These are phyloP conservation scores for Oryzias woworae DNA, from an alignment of 2,113 vertebrate genomes.

Conservation along the genomic window DNA sequence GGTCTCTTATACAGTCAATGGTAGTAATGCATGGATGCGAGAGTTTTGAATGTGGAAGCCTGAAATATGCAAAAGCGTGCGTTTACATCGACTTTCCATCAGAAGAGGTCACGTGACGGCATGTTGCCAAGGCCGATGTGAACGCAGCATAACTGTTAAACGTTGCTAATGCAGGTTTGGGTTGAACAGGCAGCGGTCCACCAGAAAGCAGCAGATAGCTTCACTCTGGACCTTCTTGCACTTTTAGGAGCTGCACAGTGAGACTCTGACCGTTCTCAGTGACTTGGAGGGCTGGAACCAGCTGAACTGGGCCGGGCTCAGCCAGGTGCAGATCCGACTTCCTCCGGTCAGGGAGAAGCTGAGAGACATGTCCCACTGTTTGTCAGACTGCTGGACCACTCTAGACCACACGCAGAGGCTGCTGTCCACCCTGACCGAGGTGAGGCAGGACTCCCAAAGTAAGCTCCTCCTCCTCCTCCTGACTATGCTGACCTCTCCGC, in stretches of 20 bases:
- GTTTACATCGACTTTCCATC: too few species aligned
- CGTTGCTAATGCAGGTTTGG: too few species aligned
- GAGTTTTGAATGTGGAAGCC: too few species aligned
- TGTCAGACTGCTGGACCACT: slow-evolving; percentile 83
- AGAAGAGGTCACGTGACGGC: too few species aligned
- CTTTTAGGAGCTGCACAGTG: slow-evolving; percentile 74
- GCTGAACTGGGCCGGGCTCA: slow-evolving; percentile 74
- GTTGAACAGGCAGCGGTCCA: too few species aligned
- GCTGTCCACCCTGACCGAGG: slow-evolving; percentile 83
- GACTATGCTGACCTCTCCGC: slow-evolving; percentile 4
- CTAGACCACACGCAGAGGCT: slow-evolving; percentile 83
- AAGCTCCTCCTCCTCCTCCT: not conserved
- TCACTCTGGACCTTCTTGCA: slow-evolving; percentile 17
- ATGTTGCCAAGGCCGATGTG: too few species aligned
- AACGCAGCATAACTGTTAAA: too few species aligned
- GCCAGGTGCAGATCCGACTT: slow-evolving; percentile 69
- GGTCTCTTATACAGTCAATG: too few species aligned
- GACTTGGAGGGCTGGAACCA: slow-evolving; percentile 75
- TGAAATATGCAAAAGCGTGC: too few species aligned
- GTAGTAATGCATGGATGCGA: too few species aligned
- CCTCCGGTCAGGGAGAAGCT: slow-evolving; percentile 77
- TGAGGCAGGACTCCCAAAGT: slow-evolving; percentile 22
- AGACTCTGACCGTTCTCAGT: slow-evolving; percentile 70
- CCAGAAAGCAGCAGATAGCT: not conserved
- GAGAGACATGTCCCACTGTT: slow-evolving; percentile 77